Percentiles rank a stretch among this genome's conserved stretches.
phyloP scores from a whole-genome alignment of 1,140 invertebrate genomes.

The Lordiphosa mommai region DNA sequence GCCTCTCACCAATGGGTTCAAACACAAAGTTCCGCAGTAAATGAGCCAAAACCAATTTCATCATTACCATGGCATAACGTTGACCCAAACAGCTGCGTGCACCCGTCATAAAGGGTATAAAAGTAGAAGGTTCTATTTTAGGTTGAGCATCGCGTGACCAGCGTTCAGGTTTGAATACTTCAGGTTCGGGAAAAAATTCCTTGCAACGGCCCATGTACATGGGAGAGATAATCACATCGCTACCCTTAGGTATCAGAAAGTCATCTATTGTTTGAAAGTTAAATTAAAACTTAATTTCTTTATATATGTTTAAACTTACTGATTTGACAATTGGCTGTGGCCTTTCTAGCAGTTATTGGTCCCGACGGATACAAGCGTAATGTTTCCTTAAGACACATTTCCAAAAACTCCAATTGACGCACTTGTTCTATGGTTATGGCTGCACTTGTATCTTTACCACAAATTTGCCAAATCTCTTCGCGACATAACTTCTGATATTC shows the following conservation, averaged over 20 bases:
- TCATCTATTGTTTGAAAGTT: constrained; percentile 30
- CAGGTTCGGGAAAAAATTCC: constrained; percentile 85
- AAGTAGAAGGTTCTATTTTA: constrained; percentile 81
- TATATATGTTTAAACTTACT: constrained; percentile 27
- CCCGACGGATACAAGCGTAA: constrained; percentile 91
- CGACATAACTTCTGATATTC: constrained; percentile 81
- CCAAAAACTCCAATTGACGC: constrained; percentile 82
- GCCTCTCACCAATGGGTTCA: constrained; percentile 41
- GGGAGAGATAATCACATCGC: constrained; percentile 49
- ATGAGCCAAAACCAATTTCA: constrained; percentile 54
- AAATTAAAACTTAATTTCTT: background rate
- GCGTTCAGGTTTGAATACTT: constrained; percentile 87
- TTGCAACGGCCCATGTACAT: constrained; percentile 58
- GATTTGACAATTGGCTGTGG: constrained; percentile 49
- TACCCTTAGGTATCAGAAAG: constrained; percentile 53
- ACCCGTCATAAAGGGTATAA: constrained; percentile 86
- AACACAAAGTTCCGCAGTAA: constrained; percentile 62
- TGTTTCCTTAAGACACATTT: constrained; percentile 83
- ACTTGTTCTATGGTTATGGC: constrained; percentile 81
- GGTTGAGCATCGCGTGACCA: constrained; percentile 80
- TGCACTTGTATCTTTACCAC: constrained; percentile 78
- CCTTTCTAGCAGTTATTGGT: constrained; percentile 84
- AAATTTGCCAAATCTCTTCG: constrained; percentile 83
- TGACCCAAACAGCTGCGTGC: constrained; percentile 85
- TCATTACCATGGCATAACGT: constrained; percentile 67